Percentiles rank a stretch among this genome's conserved stretches.
phyloP scores from a whole-genome alignment of 1,140 invertebrate species.

The Laodelphax striatellus region DNA sequence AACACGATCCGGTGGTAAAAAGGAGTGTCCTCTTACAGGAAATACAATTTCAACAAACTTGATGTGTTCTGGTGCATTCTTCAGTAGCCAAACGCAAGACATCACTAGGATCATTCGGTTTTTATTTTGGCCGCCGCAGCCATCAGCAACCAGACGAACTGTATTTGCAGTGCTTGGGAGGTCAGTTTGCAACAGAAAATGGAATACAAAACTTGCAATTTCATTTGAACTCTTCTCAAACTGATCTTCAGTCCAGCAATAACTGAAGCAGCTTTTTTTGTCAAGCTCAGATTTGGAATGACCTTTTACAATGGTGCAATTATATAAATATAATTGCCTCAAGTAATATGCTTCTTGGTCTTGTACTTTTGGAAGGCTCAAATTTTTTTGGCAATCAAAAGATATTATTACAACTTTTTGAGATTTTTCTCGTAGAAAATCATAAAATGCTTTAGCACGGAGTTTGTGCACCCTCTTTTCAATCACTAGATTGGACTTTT shows the following conservation, averaged over 20 bases:
- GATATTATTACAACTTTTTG: not conserved
- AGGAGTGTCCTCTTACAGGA: constrained; percentile 21
- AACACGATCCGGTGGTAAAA: constrained; percentile 23
- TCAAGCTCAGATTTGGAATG: not conserved
- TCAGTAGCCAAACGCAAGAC: constrained; percentile 15
- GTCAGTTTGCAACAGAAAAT: not conserved
- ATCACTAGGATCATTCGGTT: constrained; percentile 17
- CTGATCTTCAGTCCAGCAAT: constrained; percentile 13
- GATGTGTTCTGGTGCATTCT: constrained; percentile 16
- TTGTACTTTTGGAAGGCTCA: constrained; percentile 11
- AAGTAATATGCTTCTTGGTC: constrained; percentile 15
- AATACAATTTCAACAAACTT: constrained; percentile 22
- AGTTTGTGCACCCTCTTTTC: not conserved
- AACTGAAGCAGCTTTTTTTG: constrained; percentile 9
- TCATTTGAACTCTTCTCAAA: constrained; percentile 6
- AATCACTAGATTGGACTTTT: not conserved
- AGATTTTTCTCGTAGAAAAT: not conserved
- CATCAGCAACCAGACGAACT: constrained; percentile 1
- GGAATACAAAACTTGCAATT: constrained; percentile 9
- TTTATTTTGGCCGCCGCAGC: constrained; percentile 13
- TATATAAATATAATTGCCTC: constrained; percentile 16
- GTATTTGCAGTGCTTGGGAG: not conserved
- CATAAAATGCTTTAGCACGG: too few relatives aligned
- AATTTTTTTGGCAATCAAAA: constrained; percentile 10
- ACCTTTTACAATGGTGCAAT: constrained; percentile 13